A percentile compares a stretch with the other conserved stretches of the same genome.
These are phyloP conservation scores for Mycteria americana DNA, from an alignment of 2,797 vertebrate genomes.

Conservation along the genomic window DNA sequence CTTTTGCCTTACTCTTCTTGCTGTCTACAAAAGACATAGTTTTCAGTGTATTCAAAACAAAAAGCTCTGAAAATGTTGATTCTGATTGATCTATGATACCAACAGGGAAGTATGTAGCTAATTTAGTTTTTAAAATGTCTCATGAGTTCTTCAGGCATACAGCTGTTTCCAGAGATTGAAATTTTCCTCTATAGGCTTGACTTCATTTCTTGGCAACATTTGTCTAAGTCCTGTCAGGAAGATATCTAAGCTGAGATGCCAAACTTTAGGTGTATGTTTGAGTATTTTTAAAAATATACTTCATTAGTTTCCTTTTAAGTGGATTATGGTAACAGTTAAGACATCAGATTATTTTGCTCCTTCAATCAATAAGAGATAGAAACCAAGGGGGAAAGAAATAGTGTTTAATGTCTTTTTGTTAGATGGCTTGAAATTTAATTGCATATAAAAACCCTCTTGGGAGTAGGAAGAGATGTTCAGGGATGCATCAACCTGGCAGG, in stretches of 20 bases:
- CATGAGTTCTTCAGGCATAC: neutral
- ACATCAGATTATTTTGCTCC: neutral
- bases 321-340: neutral
- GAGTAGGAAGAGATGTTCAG: neutral
- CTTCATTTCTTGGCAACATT: neutral
- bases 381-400: neutral
- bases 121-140: neutral
- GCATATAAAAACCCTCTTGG: neutral
- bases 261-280: neutral
- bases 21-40: accelerated
- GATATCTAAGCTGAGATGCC: neutral
- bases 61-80: neutral
- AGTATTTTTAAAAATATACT: neutral
- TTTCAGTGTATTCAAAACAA: neutral
- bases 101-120: neutral
- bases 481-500: neutral
- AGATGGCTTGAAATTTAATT: neutral
- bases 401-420: neutral
- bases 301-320: neutral
- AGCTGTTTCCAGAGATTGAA: neutral
- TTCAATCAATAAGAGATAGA: neutral
- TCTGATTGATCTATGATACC: neutral
- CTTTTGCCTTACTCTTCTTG: neutral
- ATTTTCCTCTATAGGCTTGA: neutral
- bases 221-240: neutral